Evolutionary conservation across 2,888 invertebrate genomes (phyloP).

Genomic region (Esperia sulphurella): DNA sequence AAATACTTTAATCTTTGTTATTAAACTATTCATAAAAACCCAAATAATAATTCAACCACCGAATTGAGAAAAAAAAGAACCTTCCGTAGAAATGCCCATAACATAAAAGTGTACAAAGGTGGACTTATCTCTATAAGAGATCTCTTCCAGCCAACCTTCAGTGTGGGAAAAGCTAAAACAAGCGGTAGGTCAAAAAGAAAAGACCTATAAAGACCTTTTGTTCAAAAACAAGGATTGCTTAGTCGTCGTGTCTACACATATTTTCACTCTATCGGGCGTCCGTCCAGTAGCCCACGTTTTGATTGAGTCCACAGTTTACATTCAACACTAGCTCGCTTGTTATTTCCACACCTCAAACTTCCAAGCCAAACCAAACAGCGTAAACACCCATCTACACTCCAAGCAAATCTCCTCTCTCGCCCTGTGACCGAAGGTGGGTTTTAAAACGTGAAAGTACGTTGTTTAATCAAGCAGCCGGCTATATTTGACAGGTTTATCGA

Average conservation of each 20-base stretch:
- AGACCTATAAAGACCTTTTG: no score
- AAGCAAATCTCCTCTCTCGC: constrained; percentile 14
- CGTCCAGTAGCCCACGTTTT: constrained; percentile 24
- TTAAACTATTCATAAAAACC: no score
- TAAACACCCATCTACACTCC: constrained; percentile 1
- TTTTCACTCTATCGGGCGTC: not conserved
- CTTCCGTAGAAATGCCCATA: no score
- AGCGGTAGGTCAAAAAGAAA: no score
- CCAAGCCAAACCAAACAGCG: constrained; percentile 14
- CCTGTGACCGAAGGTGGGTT: not conserved
- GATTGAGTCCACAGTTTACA: constrained; percentile 53
- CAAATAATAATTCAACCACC: no score
- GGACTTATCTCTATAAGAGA: no score
- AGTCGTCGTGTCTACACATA: not conserved
- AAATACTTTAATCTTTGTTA: no score
- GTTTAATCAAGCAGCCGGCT: constrained; percentile 32
- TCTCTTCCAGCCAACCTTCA: no score
- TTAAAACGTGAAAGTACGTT: constrained; percentile 5
- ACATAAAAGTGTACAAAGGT: no score
- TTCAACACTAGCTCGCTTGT: constrained; percentile 43
- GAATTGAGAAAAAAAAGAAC: no score
- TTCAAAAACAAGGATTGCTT: no score
- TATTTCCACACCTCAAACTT: constrained; percentile 48
- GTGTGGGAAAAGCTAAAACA: no score
- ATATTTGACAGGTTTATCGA: constrained; percentile 49